phyloP scores from a whole-genome alignment of 2,797 vertebrate genomes.

The Carcharodon carcharias region DNA sequence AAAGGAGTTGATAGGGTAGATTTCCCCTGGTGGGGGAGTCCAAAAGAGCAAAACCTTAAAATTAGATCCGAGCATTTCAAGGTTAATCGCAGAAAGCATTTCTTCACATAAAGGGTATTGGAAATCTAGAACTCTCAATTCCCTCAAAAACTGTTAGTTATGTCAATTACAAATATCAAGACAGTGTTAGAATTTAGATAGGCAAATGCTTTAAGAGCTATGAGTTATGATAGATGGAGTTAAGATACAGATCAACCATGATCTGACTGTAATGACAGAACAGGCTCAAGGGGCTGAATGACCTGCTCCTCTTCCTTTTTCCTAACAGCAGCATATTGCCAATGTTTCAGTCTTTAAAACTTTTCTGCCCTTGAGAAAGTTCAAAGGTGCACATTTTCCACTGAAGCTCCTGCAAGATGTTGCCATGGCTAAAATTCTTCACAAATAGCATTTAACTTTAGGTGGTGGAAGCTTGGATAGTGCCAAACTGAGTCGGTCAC shows the following conservation, averaged over 20 bases:
- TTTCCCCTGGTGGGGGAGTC: neutral
- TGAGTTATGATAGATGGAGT: neutral
- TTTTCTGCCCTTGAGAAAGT: neutral
- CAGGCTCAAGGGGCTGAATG: neutral
- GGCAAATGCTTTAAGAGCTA: neutral
- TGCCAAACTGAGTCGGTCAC: neutral
- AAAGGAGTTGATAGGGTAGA: neutral
- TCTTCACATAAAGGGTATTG: neutral
- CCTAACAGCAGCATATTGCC: neutral
- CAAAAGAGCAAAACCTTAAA: neutral
- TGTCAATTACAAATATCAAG: neutral
- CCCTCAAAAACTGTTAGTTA: neutral
- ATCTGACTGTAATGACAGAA: neutral
- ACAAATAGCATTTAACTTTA: neutral
- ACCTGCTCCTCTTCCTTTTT: neutral
- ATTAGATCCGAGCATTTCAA: neutral
- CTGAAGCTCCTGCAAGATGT: neutral
- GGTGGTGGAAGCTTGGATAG: neutral
- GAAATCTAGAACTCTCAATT: neutral
- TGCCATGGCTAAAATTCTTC: neutral
- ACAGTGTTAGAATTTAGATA: neutral
- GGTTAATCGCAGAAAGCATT: neutral
- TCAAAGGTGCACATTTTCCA: neutral
- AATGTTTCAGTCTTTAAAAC: neutral
- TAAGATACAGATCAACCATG: neutral